phyloP scores from a whole-genome alignment of 2,888 invertebrate species.

The Lydus trimaculatus region DNA sequence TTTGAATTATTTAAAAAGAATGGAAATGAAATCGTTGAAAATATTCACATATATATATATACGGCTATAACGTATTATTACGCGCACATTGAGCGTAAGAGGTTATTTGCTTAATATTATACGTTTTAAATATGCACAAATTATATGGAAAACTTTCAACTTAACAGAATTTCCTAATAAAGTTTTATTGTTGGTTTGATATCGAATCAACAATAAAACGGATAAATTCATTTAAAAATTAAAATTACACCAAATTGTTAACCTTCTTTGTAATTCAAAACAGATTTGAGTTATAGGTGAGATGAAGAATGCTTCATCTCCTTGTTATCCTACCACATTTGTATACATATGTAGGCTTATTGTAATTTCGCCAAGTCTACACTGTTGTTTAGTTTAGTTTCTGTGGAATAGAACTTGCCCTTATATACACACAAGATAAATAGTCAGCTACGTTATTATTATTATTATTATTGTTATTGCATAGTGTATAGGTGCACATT shows the following conservation, averaged over 20 bases:
- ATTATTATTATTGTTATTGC: too few species aligned
- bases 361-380: constrained; percentile 38
- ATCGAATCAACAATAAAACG: background rate
- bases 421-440: constrained; percentile 51
- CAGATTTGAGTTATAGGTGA: too few species aligned
- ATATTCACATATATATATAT: constrained; percentile 36
- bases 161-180: constrained; percentile 19
- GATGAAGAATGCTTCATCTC: too few species aligned
- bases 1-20: constrained; percentile 42
- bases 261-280: too few species aligned
- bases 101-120: constrained; percentile 35
- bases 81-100: constrained; percentile 30
- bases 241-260: background rate
- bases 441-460: constrained; percentile 53
- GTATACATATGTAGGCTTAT: constrained; percentile 44
- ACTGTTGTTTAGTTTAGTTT: constrained; percentile 44
- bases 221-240: background rate
- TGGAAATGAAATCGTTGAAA: constrained; percentile 47
- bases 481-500: constrained; percentile 53
- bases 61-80: constrained; percentile 38
- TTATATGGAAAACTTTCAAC: constrained; percentile 38
- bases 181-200: constrained; percentile 7
- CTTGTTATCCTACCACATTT: background rate
- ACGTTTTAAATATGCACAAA: constrained; percentile 43
- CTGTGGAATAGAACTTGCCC: constrained; percentile 40